phyloP scores from a whole-genome alignment of 2,113 vertebrate species.

The Fulmarus glacialis region DNA sequence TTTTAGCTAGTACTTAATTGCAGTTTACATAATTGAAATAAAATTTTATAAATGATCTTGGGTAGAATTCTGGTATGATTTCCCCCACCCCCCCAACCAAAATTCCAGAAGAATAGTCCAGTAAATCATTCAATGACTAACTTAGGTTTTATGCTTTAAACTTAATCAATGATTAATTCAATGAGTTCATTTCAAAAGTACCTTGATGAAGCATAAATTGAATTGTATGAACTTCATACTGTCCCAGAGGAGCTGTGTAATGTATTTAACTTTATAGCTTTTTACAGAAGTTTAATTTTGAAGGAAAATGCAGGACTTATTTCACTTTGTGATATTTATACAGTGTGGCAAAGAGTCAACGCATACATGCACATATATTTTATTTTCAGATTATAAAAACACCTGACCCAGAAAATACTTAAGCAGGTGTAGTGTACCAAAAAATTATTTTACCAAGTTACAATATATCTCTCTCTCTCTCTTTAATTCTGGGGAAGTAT shows the following conservation, averaged over 20 bases:
- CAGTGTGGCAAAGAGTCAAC: neutral
- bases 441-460: neutral
- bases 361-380: neutral
- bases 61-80: neutral
- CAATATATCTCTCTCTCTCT: neutral
- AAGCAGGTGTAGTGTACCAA: neutral
- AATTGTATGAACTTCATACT: neutral
- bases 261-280: neutral
- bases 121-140: neutral
- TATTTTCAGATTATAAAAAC: neutral
- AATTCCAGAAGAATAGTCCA: neutral
- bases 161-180: neutral
- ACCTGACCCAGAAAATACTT: neutral
- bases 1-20: neutral
- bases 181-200: neutral
- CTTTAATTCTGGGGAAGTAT: neutral
- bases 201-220: neutral
- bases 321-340: neutral
- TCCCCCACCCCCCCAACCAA: neutral
- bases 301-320: neutral
- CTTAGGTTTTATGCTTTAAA: neutral
- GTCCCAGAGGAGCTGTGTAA: neutral
- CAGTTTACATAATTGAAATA: neutral
- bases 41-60: neutral
- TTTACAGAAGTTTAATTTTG: neutral